Evolutionary conservation across 2,888 invertebrate genomes (phyloP).

Genomic region (Apotomis betuletana): DNA sequence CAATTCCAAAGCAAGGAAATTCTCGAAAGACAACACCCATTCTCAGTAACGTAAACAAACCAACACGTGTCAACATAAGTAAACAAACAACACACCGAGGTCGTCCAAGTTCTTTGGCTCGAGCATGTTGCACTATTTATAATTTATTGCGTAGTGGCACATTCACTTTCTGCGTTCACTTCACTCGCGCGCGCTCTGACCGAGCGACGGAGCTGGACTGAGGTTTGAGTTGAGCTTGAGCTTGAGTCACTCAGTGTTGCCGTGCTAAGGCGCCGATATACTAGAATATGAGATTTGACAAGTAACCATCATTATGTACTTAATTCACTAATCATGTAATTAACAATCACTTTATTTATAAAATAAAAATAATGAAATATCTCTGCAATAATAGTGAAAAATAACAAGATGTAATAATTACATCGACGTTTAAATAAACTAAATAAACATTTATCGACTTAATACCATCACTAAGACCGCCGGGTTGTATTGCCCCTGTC

Average conservation of each 20-base stretch:
- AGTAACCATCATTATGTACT: no score
- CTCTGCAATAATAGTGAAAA: no score
- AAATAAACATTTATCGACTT: no score
- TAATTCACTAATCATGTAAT: no score
- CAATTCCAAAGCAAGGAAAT: not conserved
- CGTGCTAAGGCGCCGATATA: not conserved
- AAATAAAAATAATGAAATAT: no score
- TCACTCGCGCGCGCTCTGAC: conserved; percentile 56
- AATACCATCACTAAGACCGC: no score
- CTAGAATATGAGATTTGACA: no score
- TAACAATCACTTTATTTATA: no score
- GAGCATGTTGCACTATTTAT: conserved; percentile 51
- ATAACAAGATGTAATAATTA: no score
- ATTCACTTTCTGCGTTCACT: conserved; percentile 37
- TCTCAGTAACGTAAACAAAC: conserved; percentile 19
- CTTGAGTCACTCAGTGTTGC: conserved; percentile 42
- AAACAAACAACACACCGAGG: conserved; percentile 54
- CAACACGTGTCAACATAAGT: conserved; percentile 39
- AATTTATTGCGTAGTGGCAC: conserved; percentile 39
- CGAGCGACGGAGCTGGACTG: conserved; percentile 62
- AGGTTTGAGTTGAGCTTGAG: not conserved
- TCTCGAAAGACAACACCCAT: not conserved
- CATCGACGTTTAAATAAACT: no score
- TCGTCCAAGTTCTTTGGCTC: conserved; percentile 59
- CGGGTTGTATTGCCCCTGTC: no score